Percentiles rank a stretch among this genome's conserved stretches.
Conservation (phyloP, 2,113 vertebrate genomes). For the Corapipo altera region DNA sequence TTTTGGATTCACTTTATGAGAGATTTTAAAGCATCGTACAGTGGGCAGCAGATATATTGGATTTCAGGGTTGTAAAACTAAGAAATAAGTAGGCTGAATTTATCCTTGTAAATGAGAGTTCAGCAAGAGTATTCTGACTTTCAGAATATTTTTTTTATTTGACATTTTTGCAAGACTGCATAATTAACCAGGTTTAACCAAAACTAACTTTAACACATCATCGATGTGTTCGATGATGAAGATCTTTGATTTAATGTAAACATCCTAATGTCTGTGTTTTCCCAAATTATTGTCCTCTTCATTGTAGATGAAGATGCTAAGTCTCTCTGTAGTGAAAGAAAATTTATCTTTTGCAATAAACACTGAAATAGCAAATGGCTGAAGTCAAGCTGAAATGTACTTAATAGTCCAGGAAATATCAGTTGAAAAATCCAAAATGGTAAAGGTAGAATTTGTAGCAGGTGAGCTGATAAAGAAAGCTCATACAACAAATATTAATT, state of each 20-base stretch:
- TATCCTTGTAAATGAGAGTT: background rate
- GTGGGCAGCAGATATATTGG: background rate
- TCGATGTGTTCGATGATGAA: background rate
- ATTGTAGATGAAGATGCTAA: background rate
- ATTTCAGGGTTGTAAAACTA: background rate
- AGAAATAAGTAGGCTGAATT: background rate
- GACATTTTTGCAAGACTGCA: background rate
- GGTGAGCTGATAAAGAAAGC: background rate
- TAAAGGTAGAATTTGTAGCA: background rate
- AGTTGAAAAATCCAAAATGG: background rate
- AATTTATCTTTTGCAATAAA: background rate
- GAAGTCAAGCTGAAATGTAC: background rate
- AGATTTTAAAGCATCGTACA: rapidly evolving
- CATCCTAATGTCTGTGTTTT: background rate
- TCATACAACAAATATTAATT: background rate
- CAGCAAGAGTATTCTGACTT: background rate
- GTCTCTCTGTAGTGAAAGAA: background rate
- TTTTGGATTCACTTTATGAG: background rate
- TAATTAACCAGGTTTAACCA: background rate
- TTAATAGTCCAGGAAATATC: background rate
- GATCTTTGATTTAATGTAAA: background rate
- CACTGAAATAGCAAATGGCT: background rate
- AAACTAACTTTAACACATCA: background rate
- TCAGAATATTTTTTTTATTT: background rate
- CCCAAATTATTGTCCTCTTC: background rate